A percentile compares a stretch with the other conserved stretches of the same genome.
Conservation (phyloP, 2,113 vertebrate genomes). For the Alethe diademata region DNA sequence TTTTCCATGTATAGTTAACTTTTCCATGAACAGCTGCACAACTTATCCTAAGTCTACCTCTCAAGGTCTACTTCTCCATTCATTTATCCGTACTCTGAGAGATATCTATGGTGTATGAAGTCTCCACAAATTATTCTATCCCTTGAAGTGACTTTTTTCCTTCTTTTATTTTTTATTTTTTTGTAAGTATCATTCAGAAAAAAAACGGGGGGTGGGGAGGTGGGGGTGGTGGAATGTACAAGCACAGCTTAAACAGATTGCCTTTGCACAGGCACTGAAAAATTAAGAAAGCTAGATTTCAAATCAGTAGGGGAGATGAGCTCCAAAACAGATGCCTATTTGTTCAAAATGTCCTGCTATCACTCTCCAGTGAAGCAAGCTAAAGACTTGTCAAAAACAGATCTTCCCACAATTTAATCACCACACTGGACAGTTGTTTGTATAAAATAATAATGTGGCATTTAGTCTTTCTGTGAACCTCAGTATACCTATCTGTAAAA, state of each 20-base stretch:
- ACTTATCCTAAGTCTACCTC: neutral
- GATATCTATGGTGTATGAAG: neutral
- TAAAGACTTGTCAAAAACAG: neutral
- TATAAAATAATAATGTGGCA: slow-evolving; percentile 51
- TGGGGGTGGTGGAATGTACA: too few relatives aligned
- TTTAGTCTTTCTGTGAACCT: slow-evolving; percentile 9
- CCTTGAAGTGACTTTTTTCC: rapidly evolving
- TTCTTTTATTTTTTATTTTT: neutral
- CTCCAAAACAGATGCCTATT: neutral
- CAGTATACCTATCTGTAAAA: neutral
- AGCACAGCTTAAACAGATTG: neutral
- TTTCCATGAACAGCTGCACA: neutral
- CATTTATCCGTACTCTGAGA: neutral
- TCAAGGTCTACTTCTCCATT: neutral
- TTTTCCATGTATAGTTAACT: neutral
- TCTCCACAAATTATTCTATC: neutral
- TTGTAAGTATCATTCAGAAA: neutral
- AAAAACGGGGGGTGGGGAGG: too few relatives aligned
- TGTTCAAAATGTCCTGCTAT: neutral
- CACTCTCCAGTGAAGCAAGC: neutral
- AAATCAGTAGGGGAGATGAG: neutral
- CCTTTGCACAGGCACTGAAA: neutral
- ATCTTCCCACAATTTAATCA: neutral
- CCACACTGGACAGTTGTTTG: neutral
- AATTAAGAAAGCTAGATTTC: neutral